These are phyloP conservation scores for Yponomeuta sedellus DNA, from an alignment of 2,888 invertebrate species.

Conservation along the genomic window DNA sequence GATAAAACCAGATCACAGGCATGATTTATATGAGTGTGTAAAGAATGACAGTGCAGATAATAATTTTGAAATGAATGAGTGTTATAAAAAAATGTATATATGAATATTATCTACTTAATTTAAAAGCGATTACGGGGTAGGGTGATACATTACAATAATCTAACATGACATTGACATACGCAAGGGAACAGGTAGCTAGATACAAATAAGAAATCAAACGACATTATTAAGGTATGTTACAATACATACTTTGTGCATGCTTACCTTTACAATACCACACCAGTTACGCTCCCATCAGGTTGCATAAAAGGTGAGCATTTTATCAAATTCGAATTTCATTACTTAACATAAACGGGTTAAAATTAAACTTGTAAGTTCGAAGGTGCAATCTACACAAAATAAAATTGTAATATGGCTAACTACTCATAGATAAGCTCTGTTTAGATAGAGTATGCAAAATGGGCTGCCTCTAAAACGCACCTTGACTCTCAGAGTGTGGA, in stretches of 20 bases:
- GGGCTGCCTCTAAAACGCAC: conserved; percentile 54
- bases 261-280: conserved; percentile 74
- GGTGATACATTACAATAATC: conserved; percentile 5
- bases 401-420: conserved; percentile 62
- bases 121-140: conserved; percentile 13
- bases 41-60: not conserved
- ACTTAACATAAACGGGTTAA: conserved; percentile 66
- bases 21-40: not conserved
- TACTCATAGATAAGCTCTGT: conserved; percentile 60
- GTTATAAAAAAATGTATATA: not conserved
- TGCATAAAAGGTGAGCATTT: conserved; percentile 75
- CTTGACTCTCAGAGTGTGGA: conserved; percentile 90
- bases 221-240: conserved; percentile 35
- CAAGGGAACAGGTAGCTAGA: not conserved
- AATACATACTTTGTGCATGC: conserved; percentile 71
- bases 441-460: conserved; percentile 26
- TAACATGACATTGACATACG: conserved; percentile 10
- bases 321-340: conserved; percentile 67
- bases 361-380: conserved; percentile 57
- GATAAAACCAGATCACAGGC: not conserved
- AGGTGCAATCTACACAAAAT: conserved; percentile 69
- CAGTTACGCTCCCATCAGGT: conserved; percentile 73
- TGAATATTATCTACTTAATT: not conserved
- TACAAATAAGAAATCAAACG: conserved; percentile 8
- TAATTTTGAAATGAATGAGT: not conserved